Evolutionary conservation across 2,888 invertebrate genomes (phyloP).

Genomic region (Drosophila colorata): DNA sequence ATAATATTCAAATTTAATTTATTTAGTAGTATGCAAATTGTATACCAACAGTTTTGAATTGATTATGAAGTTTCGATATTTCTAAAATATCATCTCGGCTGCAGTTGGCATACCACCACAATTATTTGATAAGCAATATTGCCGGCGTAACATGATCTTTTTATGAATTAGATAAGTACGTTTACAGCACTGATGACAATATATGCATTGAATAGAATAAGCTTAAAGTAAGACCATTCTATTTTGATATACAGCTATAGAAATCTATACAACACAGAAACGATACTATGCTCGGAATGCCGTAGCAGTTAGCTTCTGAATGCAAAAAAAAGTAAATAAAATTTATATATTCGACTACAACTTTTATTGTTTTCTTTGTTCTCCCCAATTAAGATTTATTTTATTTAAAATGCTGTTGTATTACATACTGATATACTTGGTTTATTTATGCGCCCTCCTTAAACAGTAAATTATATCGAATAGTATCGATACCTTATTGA

Average conservation of each 20-base stretch:
- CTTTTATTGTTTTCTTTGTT: too few species aligned
- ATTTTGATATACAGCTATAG: not conserved
- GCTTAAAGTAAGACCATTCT: too few species aligned
- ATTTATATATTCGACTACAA: not conserved
- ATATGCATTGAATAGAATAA: too few species aligned
- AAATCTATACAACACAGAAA: not conserved
- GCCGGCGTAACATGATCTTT: not conserved
- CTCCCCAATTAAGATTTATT: too few species aligned
- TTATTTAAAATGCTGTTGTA: too few species aligned
- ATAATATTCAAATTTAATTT: too few species aligned
- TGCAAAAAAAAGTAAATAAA: too few species aligned
- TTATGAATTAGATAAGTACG: not conserved
- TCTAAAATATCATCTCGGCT: not conserved
- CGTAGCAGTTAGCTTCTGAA: conserved; percentile 1
- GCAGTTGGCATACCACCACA: not conserved
- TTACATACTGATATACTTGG: too few species aligned
- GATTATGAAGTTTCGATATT: not conserved
- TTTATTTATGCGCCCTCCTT: too few species aligned
- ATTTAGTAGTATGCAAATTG: not conserved
- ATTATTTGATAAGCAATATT: not conserved
- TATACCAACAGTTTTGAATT: not conserved
- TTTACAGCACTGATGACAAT: not conserved
- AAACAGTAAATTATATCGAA: not conserved
- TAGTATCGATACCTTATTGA: not conserved
- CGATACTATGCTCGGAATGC: not conserved